These are phyloP conservation scores for Nasonovia ribisnigri DNA, from an alignment of 2,888 invertebrate species.

Conservation along the genomic window DNA sequence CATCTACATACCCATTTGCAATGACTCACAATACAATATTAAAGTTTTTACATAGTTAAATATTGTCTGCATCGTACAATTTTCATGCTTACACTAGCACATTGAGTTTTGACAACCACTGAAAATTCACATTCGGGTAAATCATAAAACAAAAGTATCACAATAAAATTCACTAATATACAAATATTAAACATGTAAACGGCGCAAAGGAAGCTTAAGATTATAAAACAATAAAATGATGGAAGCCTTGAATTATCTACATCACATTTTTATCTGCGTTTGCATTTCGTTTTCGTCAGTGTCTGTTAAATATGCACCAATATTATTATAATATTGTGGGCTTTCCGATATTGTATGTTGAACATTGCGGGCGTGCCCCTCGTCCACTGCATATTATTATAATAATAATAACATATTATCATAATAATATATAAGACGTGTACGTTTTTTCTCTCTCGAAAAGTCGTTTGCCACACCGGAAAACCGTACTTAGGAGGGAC, in stretches of 20 bases:
- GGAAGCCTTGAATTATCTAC: neutral
- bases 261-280: neutral
- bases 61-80: neutral
- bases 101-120: neutral
- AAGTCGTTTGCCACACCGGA: constrained; percentile 41
- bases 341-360: neutral
- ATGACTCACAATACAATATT: neutral
- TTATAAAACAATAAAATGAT: neutral
- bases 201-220: neutral
- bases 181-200: neutral
- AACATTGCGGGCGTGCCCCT: neutral
- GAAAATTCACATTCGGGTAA: neutral
- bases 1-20: neutral
- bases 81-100: neutral
- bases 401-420: neutral
- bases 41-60: neutral
- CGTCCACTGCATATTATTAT: neutral
- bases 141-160: neutral
- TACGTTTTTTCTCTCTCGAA: neutral
- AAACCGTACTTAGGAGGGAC: constrained; percentile 42
- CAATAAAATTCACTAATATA: neutral
- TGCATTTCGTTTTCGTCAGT: neutral
- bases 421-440: neutral
- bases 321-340: neutral
- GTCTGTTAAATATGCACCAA: no score